Percentiles rank a stretch among this genome's conserved stretches.
Conservation (phyloP, 2,888 invertebrate species). For the Deilephila porcellus region DNA sequence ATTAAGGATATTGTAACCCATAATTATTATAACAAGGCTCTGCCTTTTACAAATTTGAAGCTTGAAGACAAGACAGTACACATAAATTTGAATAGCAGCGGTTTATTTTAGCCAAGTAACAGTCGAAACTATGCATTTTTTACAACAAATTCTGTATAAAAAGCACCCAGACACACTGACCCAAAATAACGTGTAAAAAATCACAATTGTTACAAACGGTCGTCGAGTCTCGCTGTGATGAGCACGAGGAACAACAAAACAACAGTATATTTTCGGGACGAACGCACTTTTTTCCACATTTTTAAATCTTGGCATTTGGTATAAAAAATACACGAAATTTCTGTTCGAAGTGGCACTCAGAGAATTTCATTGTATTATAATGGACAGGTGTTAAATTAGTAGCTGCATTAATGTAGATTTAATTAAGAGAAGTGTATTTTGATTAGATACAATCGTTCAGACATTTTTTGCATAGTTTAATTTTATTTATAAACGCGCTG, state of each 20-base stretch:
- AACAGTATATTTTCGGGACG: not conserved
- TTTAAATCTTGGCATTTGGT: not conserved
- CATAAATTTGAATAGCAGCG: too few species aligned
- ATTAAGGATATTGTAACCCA: too few species aligned
- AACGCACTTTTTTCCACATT: not conserved
- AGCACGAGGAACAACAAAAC: not conserved
- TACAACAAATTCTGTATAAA: not conserved
- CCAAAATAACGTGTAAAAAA: not conserved
- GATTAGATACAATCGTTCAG: too few species aligned
- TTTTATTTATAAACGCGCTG: too few species aligned
- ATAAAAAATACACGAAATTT: not conserved
- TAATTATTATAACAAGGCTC: too few species aligned
- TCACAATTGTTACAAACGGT: not conserved
- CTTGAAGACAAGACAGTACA: too few species aligned
- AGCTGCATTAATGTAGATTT: too few species aligned
- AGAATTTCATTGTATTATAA: constrained; percentile 4
- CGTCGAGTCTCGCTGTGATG: not conserved
- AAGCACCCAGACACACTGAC: not conserved
- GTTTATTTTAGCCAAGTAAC: too few species aligned
- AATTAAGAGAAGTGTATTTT: too few species aligned
- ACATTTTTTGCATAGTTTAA: too few species aligned
- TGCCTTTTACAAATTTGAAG: too few species aligned
- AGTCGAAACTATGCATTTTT: constrained; percentile 7
- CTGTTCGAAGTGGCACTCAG: not conserved
- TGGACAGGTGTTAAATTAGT: too few species aligned